phyloP scores from a whole-genome alignment of 2,888 invertebrate genomes.

The Monopis laevigella region DNA sequence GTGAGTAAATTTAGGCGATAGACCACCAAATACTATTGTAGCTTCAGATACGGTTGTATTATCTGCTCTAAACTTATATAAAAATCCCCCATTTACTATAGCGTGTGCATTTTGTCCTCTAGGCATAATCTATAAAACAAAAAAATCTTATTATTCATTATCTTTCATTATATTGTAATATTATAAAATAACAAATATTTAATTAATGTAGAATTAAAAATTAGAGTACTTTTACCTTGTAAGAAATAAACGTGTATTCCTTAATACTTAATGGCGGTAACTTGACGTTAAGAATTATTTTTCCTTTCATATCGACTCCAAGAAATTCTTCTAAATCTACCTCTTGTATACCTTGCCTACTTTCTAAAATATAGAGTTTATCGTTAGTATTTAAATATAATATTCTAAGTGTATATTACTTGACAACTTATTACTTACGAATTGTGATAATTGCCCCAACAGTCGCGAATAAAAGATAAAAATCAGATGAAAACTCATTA shows the following conservation, averaged over 20 bases:
- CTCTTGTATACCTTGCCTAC: conserved; percentile 21
- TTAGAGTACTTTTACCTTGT: conserved; percentile 58
- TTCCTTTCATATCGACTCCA: conserved; percentile 43
- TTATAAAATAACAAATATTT: neutral
- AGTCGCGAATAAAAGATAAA: conserved; percentile 63
- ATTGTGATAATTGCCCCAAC: conserved; percentile 35
- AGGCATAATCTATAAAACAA: conserved; percentile 70
- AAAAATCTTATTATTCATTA: neutral
- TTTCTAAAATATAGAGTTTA: conserved; percentile 27
- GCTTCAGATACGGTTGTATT: conserved; percentile 45
- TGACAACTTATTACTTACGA: conserved; percentile 25
- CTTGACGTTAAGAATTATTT: conserved; percentile 59
- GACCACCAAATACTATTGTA: conserved; percentile 69
- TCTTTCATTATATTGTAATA: neutral
- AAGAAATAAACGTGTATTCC: conserved; percentile 62
- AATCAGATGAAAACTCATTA: conserved; percentile 75
- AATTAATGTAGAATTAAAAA: neutral
- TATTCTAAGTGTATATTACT: no score
- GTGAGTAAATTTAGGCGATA: conserved; percentile 48
- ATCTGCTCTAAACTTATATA: conserved; percentile 57
- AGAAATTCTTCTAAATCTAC: conserved; percentile 49
- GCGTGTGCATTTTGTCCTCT: conserved; percentile 79
- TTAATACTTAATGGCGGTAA: conserved; percentile 60
- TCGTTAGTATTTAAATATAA: no score
- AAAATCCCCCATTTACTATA: conserved; percentile 78